Conservation (phyloP, 2,797 vertebrate species). For the Lateolabrax maculatus region DNA sequence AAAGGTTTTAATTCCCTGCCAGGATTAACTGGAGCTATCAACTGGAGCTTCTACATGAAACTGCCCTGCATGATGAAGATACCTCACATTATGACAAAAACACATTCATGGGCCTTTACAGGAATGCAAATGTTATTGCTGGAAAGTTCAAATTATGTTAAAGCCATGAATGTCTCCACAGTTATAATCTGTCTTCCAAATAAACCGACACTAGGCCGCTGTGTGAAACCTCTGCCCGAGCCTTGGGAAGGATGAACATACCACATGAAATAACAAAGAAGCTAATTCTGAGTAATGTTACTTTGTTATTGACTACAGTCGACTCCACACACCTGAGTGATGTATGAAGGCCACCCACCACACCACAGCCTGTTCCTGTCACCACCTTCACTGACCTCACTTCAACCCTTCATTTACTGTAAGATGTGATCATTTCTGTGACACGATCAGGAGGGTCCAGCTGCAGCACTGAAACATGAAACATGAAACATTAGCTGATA, state of each 20-base stretch:
- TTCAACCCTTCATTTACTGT: too few species aligned
- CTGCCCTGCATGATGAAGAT: not conserved
- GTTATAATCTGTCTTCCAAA: not conserved
- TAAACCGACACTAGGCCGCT: not conserved
- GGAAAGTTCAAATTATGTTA: not conserved
- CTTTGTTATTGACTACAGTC: not conserved
- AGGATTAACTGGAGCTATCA: not conserved
- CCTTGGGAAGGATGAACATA: not conserved
- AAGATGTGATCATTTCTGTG: too few species aligned
- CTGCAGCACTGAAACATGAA: too few species aligned
- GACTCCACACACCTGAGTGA: not conserved
- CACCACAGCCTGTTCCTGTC: not conserved
- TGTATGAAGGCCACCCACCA: not conserved
- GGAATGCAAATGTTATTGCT: constrained; percentile 5
- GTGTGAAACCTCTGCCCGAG: not conserved
- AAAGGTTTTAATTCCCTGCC: not conserved
- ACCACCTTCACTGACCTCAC: not conserved
- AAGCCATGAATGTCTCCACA: not conserved
- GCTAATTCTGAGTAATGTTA: not conserved
- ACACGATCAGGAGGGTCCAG: too few species aligned
- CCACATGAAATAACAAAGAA: constrained; percentile 1
- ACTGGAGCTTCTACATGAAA: not conserved
- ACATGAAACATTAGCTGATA: too few species aligned
- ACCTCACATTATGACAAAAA: not conserved
- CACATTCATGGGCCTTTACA: not conserved